phyloP scores from a whole-genome alignment of 2,113 vertebrate species.

The Scophthalmus maximus region DNA sequence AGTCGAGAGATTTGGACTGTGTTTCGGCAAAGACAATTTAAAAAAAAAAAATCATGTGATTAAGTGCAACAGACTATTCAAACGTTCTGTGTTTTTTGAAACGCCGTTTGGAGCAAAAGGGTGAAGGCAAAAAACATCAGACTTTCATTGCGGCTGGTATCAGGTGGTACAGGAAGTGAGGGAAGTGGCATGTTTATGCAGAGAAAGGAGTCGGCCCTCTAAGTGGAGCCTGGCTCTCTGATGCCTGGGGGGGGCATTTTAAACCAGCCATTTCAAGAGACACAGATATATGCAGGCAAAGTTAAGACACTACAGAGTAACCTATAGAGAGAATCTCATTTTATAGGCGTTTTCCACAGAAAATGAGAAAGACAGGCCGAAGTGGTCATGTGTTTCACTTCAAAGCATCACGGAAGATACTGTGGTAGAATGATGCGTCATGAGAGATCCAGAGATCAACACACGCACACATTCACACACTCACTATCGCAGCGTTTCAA shows the following conservation, averaged over 20 bases:
- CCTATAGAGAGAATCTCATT: neutral
- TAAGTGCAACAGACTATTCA: neutral
- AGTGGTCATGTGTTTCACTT: neutral
- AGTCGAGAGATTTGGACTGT: neutral
- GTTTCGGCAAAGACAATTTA: neutral
- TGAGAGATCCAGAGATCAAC: too few species aligned
- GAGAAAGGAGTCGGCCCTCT: conserved; percentile 44
- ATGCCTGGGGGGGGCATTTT: conserved; percentile 11
- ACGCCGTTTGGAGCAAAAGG: neutral
- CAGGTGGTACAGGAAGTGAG: conserved; percentile 56
- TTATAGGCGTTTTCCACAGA: neutral
- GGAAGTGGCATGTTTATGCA: conserved; percentile 62
- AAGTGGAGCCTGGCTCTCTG: conserved; percentile 37
- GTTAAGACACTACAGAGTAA: neutral
- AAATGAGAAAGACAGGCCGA: neutral
- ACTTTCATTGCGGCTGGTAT: conserved; percentile 5
- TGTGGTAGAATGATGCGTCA: too few species aligned
- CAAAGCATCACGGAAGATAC: too few species aligned
- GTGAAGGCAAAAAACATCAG: too few species aligned
- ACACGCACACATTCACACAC: neutral
- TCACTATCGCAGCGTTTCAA: neutral
- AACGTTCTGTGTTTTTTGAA: neutral
- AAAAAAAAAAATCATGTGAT: neutral
- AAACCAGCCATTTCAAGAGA: conserved; percentile 33
- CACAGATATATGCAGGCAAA: neutral